Base-by-base conservation (phyloP, 2,113 vertebrate genomes). In the Tragelaphus imberbis region DNA sequence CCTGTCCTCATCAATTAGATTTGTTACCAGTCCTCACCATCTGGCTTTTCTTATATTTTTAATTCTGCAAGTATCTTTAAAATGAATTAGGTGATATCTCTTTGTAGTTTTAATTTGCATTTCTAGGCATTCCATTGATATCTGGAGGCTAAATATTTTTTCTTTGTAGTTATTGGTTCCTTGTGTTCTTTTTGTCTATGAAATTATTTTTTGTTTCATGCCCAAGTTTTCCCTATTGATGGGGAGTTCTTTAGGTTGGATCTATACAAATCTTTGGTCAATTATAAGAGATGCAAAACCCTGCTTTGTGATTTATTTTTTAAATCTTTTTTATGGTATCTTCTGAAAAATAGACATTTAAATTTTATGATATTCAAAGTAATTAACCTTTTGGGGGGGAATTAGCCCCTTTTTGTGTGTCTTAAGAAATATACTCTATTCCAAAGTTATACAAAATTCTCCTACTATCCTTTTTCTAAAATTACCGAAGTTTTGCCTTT, bases 1-100 rank as follows among this genome's bases (percentile, higher is more conserved):
- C 0, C 0, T 44, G 15, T 13, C 21, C 49, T 55, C 49, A 55
- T 30, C 28, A 49, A 1, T 19, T 33, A 30, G 40, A 6, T 86
- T 53, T 47, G 56, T 85, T 28, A 17, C 56, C 28, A 63, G 84
- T 86, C 40, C 28, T n/a, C 51, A 56, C 30, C 5, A 33, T 61
- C 56, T 86, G 17, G n/a, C 25, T 61, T 86, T 59, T 59, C 25
- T 86, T 61, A 86, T 59, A 19, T 40, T 86, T 86, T 86, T 12
- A 86, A 59, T 86, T 61, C 40, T 86, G 56, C 28, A 61, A 47
- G 16, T 86, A 47, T 86, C 36, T 86, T 86, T 59, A 61, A 25
- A 44, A 58, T 85, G 84, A 84, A 55, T 84, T 55, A 84, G 6
- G 12, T 36, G n/a, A 53, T 59, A 85, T 28, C 13, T 85, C 25